Evolutionary conservation across 2,113 vertebrate genomes (phyloP).

Genomic region (Tetraodon nigroviridis): DNA sequence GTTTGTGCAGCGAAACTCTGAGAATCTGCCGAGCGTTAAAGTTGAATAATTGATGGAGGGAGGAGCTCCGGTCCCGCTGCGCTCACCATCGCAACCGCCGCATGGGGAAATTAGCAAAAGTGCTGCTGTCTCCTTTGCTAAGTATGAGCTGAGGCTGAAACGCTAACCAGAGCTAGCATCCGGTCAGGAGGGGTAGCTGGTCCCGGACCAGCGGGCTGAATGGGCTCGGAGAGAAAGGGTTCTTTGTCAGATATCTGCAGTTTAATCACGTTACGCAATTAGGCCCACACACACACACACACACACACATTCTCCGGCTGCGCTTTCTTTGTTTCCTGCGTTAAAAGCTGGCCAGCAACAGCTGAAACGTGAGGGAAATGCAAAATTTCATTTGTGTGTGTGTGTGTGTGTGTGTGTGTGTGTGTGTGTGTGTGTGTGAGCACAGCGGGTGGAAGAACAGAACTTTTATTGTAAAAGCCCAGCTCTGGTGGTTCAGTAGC

Average conservation of each 20-base stretch:
- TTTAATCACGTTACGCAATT: constrained; percentile 59
- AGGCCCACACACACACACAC: constrained; percentile 22
- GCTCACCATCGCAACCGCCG: constrained; percentile 3
- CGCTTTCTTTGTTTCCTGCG: background rate
- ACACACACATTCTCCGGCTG: constrained; percentile 14
- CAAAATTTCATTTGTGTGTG: constrained; percentile 23
- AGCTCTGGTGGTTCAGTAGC: constrained; percentile 6
- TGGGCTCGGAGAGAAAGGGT: constrained; percentile 46
- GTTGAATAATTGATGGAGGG: constrained; percentile 62
- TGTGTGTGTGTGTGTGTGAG: constrained; percentile 15
- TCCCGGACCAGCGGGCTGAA: no score
- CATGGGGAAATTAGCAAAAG: constrained; percentile 1
- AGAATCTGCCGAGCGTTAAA: constrained; percentile 42
- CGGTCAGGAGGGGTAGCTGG: no score
- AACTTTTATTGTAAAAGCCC: constrained; percentile 27
- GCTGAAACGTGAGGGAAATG: constrained; percentile 38
- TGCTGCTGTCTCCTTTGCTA: background rate
- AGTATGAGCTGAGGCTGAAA: no score
- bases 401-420: constrained; percentile 18
- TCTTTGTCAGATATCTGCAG: constrained; percentile 54
- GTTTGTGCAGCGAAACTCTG: background rate
- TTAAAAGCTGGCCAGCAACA: constrained; percentile 18
- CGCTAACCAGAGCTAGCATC: no score
- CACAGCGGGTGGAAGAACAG: constrained; percentile 24
- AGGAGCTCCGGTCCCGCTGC: constrained; percentile 34